Evolutionary conservation across 2,113 vertebrate species (phyloP).

Genomic region (Petaurus breviceps): DNA sequence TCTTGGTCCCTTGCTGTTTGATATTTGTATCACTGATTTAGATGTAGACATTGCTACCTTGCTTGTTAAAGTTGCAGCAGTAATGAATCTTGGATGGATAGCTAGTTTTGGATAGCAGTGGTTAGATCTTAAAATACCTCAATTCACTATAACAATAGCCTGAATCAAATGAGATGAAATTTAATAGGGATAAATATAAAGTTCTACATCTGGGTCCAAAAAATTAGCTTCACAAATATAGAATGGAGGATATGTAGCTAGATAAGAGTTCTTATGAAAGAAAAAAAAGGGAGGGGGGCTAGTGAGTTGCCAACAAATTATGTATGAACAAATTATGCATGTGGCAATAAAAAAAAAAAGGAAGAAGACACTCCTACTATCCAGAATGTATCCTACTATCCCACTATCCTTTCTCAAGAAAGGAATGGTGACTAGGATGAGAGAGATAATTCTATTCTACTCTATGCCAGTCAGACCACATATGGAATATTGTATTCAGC

Average conservation of each 20-base stretch:
- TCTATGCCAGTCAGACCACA: neutral
- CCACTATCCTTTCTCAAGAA: neutral
- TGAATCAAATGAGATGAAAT: neutral
- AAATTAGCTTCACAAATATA: neutral
- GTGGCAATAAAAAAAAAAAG: neutral
- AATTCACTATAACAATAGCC: neutral
- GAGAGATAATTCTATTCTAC: neutral
- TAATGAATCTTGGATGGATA: neutral
- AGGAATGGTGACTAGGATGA: neutral
- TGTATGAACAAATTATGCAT: neutral
- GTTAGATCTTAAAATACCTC: neutral
- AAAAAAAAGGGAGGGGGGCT: neutral
- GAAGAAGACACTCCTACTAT: neutral
- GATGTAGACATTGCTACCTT: neutral
- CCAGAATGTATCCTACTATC: too few relatives aligned
- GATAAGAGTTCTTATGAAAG: neutral
- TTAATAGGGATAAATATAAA: neutral
- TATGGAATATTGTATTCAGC: neutral
- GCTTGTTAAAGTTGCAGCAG: neutral
- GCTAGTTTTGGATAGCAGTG: neutral
- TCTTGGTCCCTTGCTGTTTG: neutral
- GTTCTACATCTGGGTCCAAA: neutral
- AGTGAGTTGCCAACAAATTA: neutral
- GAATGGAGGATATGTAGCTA: neutral
- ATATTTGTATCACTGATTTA: neutral